These are phyloP conservation scores for Acanthis flammea DNA, from an alignment of 2,797 vertebrate species.

Conservation along the genomic window DNA sequence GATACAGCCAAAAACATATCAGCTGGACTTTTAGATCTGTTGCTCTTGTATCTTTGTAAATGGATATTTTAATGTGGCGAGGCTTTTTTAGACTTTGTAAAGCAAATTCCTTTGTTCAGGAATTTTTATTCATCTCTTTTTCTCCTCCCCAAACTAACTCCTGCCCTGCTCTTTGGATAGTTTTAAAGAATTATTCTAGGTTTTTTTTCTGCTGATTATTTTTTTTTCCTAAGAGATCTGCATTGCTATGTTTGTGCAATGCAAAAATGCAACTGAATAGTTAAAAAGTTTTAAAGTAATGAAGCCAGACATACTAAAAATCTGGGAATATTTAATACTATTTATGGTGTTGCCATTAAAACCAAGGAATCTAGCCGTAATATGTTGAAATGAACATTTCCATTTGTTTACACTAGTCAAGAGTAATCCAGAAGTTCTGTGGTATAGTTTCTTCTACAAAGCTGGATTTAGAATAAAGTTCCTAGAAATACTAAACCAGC, in stretches of 20 bases:
- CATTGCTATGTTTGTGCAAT: not conserved
- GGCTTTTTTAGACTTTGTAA: not conserved
- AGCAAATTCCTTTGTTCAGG: not conserved
- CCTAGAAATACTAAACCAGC: slow-evolving; percentile 55
- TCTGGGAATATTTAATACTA: not conserved
- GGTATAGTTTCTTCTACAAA: slow-evolving; percentile 21
- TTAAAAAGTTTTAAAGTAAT: not conserved
- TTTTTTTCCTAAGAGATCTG: not conserved
- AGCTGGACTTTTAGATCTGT: not conserved
- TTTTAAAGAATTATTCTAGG: not conserved
- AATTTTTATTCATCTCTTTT: not conserved
- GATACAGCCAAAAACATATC: not conserved
- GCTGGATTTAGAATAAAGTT: slow-evolving; percentile 62
- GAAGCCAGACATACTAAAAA: not conserved
- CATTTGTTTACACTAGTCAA: not conserved
- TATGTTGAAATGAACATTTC: not conserved
- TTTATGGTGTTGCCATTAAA: not conserved
- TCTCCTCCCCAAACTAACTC: not conserved
- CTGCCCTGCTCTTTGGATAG: not conserved
- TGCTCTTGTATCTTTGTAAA: not conserved
- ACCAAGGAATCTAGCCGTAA: not conserved
- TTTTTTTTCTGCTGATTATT: not conserved
- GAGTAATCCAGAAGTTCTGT: not conserved
- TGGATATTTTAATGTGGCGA: not conserved
- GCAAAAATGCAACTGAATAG: not conserved